Conservation (phyloP, 2,113 vertebrate genomes). For the Empidonax traillii region DNA sequence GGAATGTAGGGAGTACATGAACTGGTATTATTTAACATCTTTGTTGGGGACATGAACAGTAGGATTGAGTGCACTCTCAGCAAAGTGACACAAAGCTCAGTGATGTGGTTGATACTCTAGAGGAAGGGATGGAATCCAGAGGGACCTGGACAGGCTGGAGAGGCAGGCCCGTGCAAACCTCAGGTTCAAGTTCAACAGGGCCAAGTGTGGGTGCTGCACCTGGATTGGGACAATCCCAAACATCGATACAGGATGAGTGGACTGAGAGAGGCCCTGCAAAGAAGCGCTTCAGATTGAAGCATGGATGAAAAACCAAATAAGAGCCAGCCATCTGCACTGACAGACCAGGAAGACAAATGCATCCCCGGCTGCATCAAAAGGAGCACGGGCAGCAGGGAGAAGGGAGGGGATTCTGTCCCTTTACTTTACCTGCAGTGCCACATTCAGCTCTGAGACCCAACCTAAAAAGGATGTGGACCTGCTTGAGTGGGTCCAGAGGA, state of each 20-base stretch:
- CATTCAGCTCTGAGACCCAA: neutral
- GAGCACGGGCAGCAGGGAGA: accelerated
- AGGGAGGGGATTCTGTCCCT: neutral
- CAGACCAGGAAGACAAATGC: neutral
- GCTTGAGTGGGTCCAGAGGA: neutral
- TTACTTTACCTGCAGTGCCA: neutral
- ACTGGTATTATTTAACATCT: neutral
- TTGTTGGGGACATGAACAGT: neutral
- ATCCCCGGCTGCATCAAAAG: neutral
- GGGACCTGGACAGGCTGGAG: neutral
- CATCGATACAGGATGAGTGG: neutral
- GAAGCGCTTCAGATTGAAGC: neutral
- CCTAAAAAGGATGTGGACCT: neutral
- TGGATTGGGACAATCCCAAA: neutral
- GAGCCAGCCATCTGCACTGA: neutral
- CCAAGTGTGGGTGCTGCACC: neutral
- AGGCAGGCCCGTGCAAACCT: neutral
- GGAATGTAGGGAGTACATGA: neutral
- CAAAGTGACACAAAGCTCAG: neutral
- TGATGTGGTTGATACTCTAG: neutral
- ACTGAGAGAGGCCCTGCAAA: neutral
- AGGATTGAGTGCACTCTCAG: neutral
- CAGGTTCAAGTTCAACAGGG: neutral
- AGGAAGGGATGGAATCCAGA: neutral
- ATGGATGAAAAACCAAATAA: neutral